These are phyloP conservation scores for Caenorhabditis inopinata DNA, from an alignment of 1,140 invertebrate genomes.

Conservation along the genomic window DNA sequence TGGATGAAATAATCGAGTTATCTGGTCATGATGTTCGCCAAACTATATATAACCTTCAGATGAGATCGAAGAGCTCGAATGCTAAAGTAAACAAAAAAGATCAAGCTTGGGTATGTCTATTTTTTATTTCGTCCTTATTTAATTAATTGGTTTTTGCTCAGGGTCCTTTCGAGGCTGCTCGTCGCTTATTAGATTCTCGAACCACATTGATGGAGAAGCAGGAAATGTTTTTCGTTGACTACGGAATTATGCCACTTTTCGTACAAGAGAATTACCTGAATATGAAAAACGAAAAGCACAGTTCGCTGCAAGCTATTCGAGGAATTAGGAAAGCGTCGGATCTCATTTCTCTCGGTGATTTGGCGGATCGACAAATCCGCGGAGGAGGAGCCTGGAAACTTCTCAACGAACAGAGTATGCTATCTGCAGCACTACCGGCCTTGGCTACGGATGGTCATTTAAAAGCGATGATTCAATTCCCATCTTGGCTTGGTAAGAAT, in stretches of 20 bases:
- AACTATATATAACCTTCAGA: slow-evolving; percentile 74
- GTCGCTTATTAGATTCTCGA: slow-evolving; percentile 77
- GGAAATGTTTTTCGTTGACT: slow-evolving; percentile 94
- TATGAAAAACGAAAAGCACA: slow-evolving; percentile 52
- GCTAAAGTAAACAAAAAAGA: slow-evolving; percentile 54
- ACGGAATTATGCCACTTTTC: slow-evolving; percentile 88
- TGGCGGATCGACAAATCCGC: slow-evolving; percentile 80
- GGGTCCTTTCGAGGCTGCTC: slow-evolving; percentile 84
- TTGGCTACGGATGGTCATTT: slow-evolving; percentile 79
- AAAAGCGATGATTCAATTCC: slow-evolving; percentile 81
- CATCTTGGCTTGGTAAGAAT: slow-evolving; percentile 91
- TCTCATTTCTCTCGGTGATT: slow-evolving; percentile 81
- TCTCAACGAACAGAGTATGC: slow-evolving; percentile 85
- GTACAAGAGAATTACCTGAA: slow-evolving; percentile 94
- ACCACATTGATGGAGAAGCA: slow-evolving; percentile 78
- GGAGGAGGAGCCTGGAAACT: slow-evolving; percentile 80
- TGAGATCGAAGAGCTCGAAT: slow-evolving; percentile 44
- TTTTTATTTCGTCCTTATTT: too few relatives aligned
- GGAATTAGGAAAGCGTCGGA: slow-evolving; percentile 79
- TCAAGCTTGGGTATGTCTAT: slow-evolving; percentile 48
- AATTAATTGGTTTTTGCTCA: too few relatives aligned
- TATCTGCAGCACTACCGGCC: slow-evolving; percentile 85
- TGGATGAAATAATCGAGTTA: slow-evolving; percentile 81
- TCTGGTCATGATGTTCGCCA: slow-evolving; percentile 87
- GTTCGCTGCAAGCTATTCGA: slow-evolving; percentile 70